Base-by-base conservation (phyloP, 2,797 vertebrate species). In the Pseudomugil tenellus region DNA sequence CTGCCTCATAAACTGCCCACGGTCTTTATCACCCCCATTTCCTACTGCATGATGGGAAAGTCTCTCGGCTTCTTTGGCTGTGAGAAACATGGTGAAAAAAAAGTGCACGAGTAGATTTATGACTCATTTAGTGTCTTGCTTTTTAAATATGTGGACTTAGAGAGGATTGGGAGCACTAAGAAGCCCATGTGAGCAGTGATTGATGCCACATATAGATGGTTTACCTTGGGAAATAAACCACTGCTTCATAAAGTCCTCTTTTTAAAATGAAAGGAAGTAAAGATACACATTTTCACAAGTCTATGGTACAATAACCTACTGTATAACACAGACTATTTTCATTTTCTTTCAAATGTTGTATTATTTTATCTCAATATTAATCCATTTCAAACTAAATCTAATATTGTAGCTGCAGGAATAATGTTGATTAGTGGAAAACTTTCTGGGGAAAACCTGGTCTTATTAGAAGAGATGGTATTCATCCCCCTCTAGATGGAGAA, bases 51-150 rank as follows among this genome's bases (percentile, higher is more conserved):
- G 52, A 41, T 56, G 65, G 53, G 46, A 53, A 29, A 52, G 2
- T 1, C 61, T 39, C 29, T 59, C 1, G 2, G 31, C 54, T 56
- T 39, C 57, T 14, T 12, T n/a, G 54, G 39, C 37, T 54, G 7
- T 58, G 29, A 60, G 31, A 21, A 32, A 17, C 39, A 57, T 14
- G 16, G 49, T 16, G 51, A 48, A 46, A 31, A 31, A 41, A 25
- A 69, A 67, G 43, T 53, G 26, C 23, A 71, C 71, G 21, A 53
- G 54, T 54, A 31, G 21, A 19, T 58, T 10, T 13, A 37, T 74
- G 26, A 72, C 31, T 76, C 57, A 75, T 63, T 66, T 16, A 67
- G 63, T 23, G 37, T 49, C 10, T 26, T 21, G 4, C 32, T 51
- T 26, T 70, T 48, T 41, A 32, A 57, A 63, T 55, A 43, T 56